phyloP scores from a whole-genome alignment of 64 coral and sea anemone genomes.

The Montipora sp. region DNA sequence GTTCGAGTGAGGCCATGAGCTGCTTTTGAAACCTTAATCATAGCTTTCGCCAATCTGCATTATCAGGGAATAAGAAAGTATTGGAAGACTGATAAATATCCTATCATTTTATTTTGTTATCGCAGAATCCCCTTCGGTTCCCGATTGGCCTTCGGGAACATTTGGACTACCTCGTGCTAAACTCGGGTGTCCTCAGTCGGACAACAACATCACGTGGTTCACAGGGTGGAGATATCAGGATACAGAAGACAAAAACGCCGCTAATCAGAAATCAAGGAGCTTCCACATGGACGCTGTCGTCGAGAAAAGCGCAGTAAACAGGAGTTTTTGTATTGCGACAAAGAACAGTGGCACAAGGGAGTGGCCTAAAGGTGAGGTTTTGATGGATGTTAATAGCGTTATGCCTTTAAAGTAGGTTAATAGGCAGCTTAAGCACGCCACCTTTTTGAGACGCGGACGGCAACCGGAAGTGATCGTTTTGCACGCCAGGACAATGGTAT shows the following conservation, averaged over 20 bases:
- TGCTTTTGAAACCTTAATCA: no score
- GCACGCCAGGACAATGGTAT: no score
- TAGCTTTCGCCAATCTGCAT: no score
- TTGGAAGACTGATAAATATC: background rate
- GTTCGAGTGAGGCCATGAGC: no score
- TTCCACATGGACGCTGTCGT: conserved; percentile 51
- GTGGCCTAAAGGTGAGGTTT: conserved; percentile 47
- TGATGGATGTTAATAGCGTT: no score
- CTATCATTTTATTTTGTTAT: background rate
- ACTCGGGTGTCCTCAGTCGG: conserved; percentile 33
- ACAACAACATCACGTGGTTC: background rate
- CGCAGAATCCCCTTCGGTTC: background rate
- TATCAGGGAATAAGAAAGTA: no score
- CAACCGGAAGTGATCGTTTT: no score
- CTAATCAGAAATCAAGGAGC: background rate
- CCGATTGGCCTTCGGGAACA: conserved; percentile 35
- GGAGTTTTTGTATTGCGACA: conserved; percentile 41
- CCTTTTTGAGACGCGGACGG: no score
- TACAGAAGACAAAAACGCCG: conserved; percentile 35
- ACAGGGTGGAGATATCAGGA: conserved; percentile 65
- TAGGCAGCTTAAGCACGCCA: no score
- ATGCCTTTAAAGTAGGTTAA: no score
- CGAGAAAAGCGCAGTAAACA: conserved; percentile 19
- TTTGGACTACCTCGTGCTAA: conserved; percentile 41
- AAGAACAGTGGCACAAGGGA: background rate